Conservation (phyloP, 92 coral and sea anemone species). For the Plumapathes pennacea region DNA sequence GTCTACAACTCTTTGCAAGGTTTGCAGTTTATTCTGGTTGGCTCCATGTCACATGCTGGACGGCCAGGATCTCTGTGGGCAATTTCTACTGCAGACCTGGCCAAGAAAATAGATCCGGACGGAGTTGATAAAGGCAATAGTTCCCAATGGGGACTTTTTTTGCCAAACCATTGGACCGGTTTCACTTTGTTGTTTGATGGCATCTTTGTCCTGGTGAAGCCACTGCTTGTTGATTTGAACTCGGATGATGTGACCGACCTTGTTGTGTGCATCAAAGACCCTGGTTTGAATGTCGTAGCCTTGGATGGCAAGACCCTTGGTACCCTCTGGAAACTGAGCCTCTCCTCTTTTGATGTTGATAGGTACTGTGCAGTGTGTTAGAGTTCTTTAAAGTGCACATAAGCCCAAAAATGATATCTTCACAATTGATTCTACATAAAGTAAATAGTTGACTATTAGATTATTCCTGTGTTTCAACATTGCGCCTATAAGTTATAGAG, state of each 20-base stretch:
- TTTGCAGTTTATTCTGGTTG: conserved; percentile 57
- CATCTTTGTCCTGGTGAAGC: conserved; percentile 29
- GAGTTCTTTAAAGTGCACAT: no score
- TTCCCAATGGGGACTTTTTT: conserved; percentile 63
- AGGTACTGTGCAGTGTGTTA: no score
- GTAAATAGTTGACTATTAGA: no score
- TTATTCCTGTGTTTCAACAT: no score
- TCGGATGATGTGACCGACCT: conserved; percentile 61
- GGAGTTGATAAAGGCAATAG: conserved; percentile 3
- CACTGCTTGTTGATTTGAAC: conserved; percentile 60
- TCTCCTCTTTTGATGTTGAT: no score
- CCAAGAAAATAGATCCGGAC: conserved; percentile 6
- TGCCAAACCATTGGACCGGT: conserved; percentile 48
- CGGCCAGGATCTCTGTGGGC: conserved; percentile 50
- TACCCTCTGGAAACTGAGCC: conserved; percentile 44
- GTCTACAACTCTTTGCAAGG: conserved; percentile 18
- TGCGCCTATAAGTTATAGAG: no score
- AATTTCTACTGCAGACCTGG: conserved; percentile 47
- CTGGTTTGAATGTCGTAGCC: conserved; percentile 50
- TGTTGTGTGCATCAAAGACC: conserved; percentile 36
- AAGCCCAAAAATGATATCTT: no score
- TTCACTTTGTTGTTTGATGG: conserved; percentile 48
- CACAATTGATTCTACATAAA: no score
- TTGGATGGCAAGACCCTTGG: conserved; percentile 60
- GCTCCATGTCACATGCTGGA: conserved; percentile 10